Conservation (phyloP, 2,888 invertebrate species). For the Cheilosia impressa region DNA sequence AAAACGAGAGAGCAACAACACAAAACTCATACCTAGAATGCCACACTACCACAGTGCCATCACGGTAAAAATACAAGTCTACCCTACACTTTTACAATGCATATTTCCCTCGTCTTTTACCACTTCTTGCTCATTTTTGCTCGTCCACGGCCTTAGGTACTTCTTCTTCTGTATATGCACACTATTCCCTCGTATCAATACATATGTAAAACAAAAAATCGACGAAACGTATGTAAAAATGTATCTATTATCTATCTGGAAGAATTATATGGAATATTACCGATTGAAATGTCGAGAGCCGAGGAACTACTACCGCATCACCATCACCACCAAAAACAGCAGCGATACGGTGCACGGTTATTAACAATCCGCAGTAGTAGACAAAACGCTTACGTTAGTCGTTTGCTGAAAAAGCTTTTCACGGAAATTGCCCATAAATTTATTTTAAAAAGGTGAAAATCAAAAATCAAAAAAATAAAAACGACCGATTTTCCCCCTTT, state of each 20-base stretch:
- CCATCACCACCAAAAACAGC: slow-evolving; percentile 59
- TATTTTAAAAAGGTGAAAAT: slow-evolving; percentile 52
- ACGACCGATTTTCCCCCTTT: neutral
- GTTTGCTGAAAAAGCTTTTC: slow-evolving; percentile 27
- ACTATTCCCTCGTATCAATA: slow-evolving; percentile 22
- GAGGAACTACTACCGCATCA: slow-evolving; percentile 67
- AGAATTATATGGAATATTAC: slow-evolving; percentile 75
- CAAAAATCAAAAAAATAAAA: slow-evolving; percentile 17
- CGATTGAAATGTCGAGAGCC: slow-evolving; percentile 74
- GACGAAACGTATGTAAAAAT: slow-evolving; percentile 70
- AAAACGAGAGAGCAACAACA: slow-evolving; percentile 46
- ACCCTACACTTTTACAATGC: slow-evolving; percentile 34
- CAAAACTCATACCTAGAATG: neutral
- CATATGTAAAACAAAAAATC: slow-evolving; percentile 27
- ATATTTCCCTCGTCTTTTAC: slow-evolving; percentile 32
- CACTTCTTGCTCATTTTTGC: neutral
- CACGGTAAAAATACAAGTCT: neutral
- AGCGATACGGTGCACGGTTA: slow-evolving; percentile 66
- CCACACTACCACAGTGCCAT: slow-evolving; percentile 10
- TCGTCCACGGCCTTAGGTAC: slow-evolving; percentile 47
- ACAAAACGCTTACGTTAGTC: slow-evolving; percentile 55
- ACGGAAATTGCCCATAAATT: slow-evolving; percentile 30
- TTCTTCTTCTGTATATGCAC: slow-evolving; percentile 23
- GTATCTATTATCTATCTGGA: slow-evolving; percentile 76
- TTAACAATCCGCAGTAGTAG: slow-evolving; percentile 61